A percentile compares a stretch with the other conserved stretches of the same genome.
These are phyloP conservation scores for Cylindroiulus punctatus DNA, from an alignment of 2,888 invertebrate genomes.

Conservation along the genomic window DNA sequence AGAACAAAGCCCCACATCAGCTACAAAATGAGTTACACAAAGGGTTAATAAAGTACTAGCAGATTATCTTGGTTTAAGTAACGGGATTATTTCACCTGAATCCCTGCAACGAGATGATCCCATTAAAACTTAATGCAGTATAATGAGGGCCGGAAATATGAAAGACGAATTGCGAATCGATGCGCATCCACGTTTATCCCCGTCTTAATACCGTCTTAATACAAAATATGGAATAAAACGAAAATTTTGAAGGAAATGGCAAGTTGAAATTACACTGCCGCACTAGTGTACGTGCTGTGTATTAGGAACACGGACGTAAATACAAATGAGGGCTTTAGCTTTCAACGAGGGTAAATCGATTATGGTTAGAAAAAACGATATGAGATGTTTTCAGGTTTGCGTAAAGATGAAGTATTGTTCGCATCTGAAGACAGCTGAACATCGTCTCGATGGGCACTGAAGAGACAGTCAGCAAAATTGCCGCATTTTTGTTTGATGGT, in stretches of 20 bases:
- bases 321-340: slow-evolving; percentile 35
- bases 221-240: not conserved
- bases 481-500: not conserved
- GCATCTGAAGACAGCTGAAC: not conserved
- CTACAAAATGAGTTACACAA: too few relatives aligned
- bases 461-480: not conserved
- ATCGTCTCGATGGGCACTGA: not conserved
- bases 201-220: not conserved
- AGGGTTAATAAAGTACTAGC: not conserved
- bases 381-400: not conserved
- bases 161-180: not conserved
- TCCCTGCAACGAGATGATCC: not conserved
- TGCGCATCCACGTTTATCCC: not conserved
- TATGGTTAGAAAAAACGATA: not conserved
- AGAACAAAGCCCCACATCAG: too few relatives aligned
- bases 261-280: slow-evolving; percentile 10
- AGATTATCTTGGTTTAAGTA: not conserved
- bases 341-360: slow-evolving; percentile 31
- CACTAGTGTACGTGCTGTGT: not conserved
- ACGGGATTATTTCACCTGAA: slow-evolving; percentile 3
- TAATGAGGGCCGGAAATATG: not conserved
- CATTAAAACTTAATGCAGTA: slow-evolving; percentile 26
- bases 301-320: slow-evolving; percentile 25
- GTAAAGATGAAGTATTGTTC: slow-evolving; percentile 14
- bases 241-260: not conserved